These are phyloP conservation scores for Notothenia rossii DNA, from an alignment of 2,113 vertebrate species.

Conservation along the genomic window DNA sequence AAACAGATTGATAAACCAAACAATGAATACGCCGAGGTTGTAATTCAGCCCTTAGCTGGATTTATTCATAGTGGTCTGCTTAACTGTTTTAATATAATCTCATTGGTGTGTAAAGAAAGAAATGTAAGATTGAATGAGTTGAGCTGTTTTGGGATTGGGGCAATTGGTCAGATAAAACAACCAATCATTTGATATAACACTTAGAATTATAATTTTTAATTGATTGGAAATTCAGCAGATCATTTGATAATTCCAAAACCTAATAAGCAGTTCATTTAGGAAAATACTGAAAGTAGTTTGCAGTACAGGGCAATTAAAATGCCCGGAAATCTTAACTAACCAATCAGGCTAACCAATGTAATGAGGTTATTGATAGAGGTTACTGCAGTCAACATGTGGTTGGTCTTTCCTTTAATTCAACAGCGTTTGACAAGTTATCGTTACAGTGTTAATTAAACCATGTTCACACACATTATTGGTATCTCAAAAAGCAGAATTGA, in stretches of 20 bases:
- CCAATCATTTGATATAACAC: too few species aligned
- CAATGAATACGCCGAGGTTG: conserved; percentile 43
- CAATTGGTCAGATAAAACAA: too few species aligned
- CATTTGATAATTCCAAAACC: background rate
- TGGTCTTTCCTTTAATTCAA: background rate
- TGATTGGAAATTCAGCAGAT: background rate
- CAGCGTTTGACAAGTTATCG: background rate
- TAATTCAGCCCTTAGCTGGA: conserved; percentile 45
- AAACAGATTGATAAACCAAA: conserved; percentile 37
- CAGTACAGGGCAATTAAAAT: too few species aligned
- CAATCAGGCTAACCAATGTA: too few species aligned
- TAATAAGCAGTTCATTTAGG: background rate
- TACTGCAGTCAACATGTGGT: background rate
- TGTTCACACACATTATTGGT: background rate
- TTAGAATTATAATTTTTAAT: background rate
- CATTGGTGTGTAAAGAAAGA: conserved; percentile 7
- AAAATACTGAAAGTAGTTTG: too few species aligned
- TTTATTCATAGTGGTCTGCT: conserved; percentile 33
- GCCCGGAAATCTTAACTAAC: too few species aligned
- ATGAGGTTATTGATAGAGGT: too few species aligned
- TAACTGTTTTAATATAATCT: conserved; percentile 34
- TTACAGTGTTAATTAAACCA: background rate
- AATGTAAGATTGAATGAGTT: background rate
- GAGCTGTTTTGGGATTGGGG: too few species aligned
- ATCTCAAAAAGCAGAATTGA: background rate